phyloP scores from a whole-genome alignment of 2,888 invertebrate species.

The Ophioninae sp. region DNA sequence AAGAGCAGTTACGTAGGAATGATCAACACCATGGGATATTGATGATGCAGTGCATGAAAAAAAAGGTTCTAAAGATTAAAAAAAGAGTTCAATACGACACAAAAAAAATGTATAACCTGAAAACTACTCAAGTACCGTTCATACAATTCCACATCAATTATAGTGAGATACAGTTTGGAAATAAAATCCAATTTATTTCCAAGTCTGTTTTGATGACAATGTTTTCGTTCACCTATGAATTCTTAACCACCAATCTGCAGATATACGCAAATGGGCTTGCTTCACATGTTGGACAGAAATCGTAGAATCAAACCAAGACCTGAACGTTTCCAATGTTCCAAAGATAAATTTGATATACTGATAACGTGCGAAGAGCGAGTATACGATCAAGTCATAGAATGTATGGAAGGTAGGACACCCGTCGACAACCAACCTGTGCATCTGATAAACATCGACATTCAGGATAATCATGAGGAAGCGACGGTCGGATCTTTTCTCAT shows the following conservation, averaged over 20 bases:
- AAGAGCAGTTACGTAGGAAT: not conserved
- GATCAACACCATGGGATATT: not conserved
- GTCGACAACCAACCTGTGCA: conserved; percentile 94
- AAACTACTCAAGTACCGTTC: not conserved
- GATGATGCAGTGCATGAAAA: not conserved
- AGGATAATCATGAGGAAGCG: conserved; percentile 99
- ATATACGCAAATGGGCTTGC: conserved; percentile 98
- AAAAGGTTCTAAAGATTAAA: not conserved
- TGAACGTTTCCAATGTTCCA: conserved; percentile 95
- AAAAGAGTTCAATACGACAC: not conserved
- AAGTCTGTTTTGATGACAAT: not conserved
- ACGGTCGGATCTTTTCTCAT: conserved; percentile 99
- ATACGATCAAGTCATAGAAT: conserved; percentile 98
- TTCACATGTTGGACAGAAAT: conserved; percentile 99
- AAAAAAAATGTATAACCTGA: conserved; percentile 1
- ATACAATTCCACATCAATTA: not conserved
- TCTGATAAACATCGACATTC: conserved; percentile 98
- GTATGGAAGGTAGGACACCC: conserved; percentile 91
- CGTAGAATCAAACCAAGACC: conserved; percentile 96
- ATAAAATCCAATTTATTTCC: not conserved
- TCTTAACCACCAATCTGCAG: conserved; percentile 77
- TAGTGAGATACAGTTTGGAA: not conserved
- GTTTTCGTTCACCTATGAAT: conserved; percentile 5
- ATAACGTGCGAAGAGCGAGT: conserved; percentile 99
- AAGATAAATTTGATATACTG: conserved; percentile 96